These are phyloP conservation scores for Galeruca laticollis DNA, from an alignment of 2,888 invertebrate species.

Conservation along the genomic window DNA sequence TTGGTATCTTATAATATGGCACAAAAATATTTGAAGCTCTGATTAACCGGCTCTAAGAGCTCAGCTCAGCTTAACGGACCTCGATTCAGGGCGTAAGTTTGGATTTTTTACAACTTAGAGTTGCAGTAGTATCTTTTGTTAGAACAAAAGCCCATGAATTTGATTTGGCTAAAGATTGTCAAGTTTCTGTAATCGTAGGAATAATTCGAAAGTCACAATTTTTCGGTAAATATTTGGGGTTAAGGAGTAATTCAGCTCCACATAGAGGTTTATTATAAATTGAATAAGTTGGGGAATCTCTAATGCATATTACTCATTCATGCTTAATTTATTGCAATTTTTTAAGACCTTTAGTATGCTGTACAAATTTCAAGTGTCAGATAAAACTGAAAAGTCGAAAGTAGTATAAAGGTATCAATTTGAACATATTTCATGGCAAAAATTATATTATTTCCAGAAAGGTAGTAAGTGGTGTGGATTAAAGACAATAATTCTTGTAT, in stretches of 20 bases:
- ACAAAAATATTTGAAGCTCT: no score
- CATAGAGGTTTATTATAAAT: constrained; percentile 26
- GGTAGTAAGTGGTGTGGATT: constrained; percentile 28
- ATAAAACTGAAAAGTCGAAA: constrained; percentile 30
- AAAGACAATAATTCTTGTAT: constrained; percentile 24
- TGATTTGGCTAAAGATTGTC: constrained; percentile 24
- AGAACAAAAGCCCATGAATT: constrained; percentile 31
- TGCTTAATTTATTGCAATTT: constrained; percentile 17
- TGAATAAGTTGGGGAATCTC: constrained; percentile 26
- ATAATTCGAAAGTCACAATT: constrained; percentile 28
- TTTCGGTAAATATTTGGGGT: background rate
- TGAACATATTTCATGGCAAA: constrained; percentile 32
- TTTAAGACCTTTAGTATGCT: constrained; percentile 16
- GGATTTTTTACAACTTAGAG: constrained; percentile 19
- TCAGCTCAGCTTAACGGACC: no score
- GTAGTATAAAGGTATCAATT: constrained; percentile 34
- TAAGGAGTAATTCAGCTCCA: constrained; percentile 32
- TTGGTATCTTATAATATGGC: no score
- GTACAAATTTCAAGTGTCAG: constrained; percentile 29
- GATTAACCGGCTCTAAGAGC: no score
- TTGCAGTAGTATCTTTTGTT: constrained; percentile 21
- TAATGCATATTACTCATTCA: constrained; percentile 19
- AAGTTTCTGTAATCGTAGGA: constrained; percentile 22
- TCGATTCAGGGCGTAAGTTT: no score
- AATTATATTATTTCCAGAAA: constrained; percentile 35